Conservation (phyloP, 2,888 invertebrate genomes). For the Coenonympha glycerion region DNA sequence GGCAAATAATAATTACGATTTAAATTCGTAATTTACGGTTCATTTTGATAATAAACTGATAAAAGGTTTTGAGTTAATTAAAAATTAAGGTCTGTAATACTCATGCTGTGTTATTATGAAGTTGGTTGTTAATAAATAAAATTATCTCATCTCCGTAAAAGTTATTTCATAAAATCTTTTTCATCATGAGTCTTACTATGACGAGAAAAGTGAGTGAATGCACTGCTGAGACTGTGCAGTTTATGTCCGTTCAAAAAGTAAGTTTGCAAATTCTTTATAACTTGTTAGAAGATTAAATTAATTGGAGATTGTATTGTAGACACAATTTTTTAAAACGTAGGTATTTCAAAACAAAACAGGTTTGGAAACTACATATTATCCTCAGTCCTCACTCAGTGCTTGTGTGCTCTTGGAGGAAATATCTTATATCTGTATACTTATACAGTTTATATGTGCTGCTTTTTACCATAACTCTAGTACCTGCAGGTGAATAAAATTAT, state of each 20-base stretch:
- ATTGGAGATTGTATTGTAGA: not conserved
- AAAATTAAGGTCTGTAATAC: constrained; percentile 11
- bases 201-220: constrained; percentile 68
- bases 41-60: not conserved
- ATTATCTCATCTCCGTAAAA: not conserved
- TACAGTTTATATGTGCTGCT: too few species aligned
- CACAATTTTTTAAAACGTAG: too few species aligned
- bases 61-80: not conserved
- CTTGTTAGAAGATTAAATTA: not conserved
- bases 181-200: constrained; percentile 63
- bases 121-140: not conserved
- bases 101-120: not conserved
- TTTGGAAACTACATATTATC: too few species aligned
- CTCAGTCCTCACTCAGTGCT: too few species aligned
- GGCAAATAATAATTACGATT: not conserved
- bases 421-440: too few species aligned
- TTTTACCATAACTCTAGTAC: too few species aligned
- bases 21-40: not conserved
- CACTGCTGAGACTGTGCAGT: constrained; percentile 64
- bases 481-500: too few species aligned
- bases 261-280: too few species aligned
- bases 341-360: too few species aligned
- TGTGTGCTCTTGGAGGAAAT: too few species aligned
- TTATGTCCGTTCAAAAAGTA: constrained; percentile 69
- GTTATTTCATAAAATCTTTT: not conserved